Conservation (phyloP, 2,113 vertebrate genomes). For the Dinomys branickii region DNA sequence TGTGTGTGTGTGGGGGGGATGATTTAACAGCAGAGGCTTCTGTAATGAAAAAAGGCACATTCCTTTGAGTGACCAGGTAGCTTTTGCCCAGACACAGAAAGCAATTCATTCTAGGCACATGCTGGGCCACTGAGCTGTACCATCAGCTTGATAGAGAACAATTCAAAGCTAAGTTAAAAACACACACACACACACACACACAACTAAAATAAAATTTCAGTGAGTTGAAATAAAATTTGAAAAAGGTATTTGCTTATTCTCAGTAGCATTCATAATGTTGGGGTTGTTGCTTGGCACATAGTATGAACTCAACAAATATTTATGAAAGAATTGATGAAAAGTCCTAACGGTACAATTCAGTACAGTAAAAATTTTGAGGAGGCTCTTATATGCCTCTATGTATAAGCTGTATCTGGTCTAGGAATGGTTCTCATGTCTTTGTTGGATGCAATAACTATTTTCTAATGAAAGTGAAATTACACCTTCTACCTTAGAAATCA, state of each 20-base stretch:
- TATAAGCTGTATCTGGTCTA: not conserved
- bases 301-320: not conserved
- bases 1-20: not conserved
- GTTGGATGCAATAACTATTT: not conserved
- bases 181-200: not conserved
- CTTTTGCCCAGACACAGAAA: not conserved
- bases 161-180: too few relatives aligned
- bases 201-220: not conserved
- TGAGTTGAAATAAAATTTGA: conserved; percentile 10
- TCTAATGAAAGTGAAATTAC: not conserved
- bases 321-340: conserved; percentile 30
- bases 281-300: not conserved
- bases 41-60: not conserved
- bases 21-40: not conserved
- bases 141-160: too few relatives aligned
- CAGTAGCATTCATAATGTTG: not conserved
- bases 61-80: not conserved
- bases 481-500: not conserved
- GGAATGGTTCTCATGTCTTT: not conserved
- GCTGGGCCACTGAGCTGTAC: too few relatives aligned
- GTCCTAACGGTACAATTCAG: not conserved
- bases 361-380: not conserved
- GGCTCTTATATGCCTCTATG: not conserved
- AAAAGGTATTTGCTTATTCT: not conserved
- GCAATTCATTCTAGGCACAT: not conserved